phyloP scores from a whole-genome alignment of 2,888 invertebrate species.

The Laothoe populi region DNA sequence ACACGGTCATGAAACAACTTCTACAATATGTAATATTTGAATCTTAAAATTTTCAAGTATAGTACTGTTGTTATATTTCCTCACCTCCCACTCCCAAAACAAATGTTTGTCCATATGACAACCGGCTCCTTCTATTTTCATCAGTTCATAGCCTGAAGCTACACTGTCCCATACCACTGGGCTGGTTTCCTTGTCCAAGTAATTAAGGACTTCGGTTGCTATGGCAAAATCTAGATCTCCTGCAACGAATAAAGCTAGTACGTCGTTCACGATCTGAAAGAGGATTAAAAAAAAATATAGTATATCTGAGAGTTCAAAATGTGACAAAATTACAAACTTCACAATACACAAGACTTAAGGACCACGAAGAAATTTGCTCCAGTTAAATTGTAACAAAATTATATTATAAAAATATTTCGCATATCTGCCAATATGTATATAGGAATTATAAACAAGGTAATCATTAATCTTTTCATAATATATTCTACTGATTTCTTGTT shows the following conservation, averaged over 20 bases:
- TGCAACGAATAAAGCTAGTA: slow-evolving; percentile 70
- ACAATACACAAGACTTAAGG: too few species aligned
- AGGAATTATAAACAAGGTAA: too few species aligned
- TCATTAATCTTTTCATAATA: too few species aligned
- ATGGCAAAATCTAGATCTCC: slow-evolving; percentile 59
- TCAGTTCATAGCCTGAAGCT: slow-evolving; percentile 60
- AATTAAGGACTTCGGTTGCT: slow-evolving; percentile 62
- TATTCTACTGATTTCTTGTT: too few species aligned
- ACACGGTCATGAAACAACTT: too few species aligned
- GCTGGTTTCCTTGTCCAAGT: slow-evolving; percentile 64
- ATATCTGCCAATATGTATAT: too few species aligned
- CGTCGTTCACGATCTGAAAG: slow-evolving; percentile 75
- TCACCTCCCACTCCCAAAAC: slow-evolving; percentile 74
- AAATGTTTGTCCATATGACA: slow-evolving; percentile 61
- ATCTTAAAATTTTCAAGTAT: not conserved
- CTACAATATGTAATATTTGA: not conserved
- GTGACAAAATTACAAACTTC: too few species aligned
- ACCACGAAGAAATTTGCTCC: too few species aligned
- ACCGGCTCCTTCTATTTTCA: slow-evolving; percentile 57
- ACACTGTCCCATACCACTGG: slow-evolving; percentile 69
- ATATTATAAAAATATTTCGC: too few species aligned
- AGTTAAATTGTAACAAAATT: too few species aligned
- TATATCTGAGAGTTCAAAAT: too few species aligned
- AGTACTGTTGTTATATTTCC: slow-evolving; percentile 15
- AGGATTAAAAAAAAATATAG: too few species aligned